Evolutionary conservation across 2,113 vertebrate genomes (phyloP), one percentile per base, ranked within the genome.

Genomic region (Megalops atlanticus): DNA sequence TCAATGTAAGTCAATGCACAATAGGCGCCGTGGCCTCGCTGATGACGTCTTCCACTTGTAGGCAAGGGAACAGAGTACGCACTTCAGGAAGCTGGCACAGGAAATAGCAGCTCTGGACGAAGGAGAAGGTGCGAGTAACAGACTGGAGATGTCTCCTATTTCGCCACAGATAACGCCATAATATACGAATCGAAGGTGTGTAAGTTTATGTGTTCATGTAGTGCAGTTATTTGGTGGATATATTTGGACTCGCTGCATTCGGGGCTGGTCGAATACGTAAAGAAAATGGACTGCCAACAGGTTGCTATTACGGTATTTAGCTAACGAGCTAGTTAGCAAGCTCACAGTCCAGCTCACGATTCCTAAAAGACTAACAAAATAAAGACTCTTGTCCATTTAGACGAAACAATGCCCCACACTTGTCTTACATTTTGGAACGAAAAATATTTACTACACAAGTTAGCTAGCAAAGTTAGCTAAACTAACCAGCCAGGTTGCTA

Each of bases 271-370:
- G 69, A 3, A 16, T 71, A 16, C 4, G 7, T n/a, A 11, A 7
- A 33, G 0, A 74, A 82, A 74, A 11, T 8, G 21, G 58, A 58
- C n/a, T 47, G 74, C 88, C 88, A 90, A 93, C 91, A 92, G 83
- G 90, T 93, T 83, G 83, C 15, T 39, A 5, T 80, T 6, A 80
- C 79, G 89, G 1, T 77, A 2, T 47, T 36, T 77, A 91, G 81
- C 75, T 33, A 69, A 7, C 41, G 18, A 54, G 71, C 68, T 80
- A 31, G 81, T 74, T 89, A 85, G 58, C 2, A 31, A 64, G 58
- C 58, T 31, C 18, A 54, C 49, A n/a, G n/a, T n/a, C n/a, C n/a
- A n/a, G n/a, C n/a, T n/a, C n/a, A 4, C 16, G 49, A 54, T 54
- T 54, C 18, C 49, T n/a, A n/a, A n/a, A n/a, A n/a, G n/a, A n/a